A percentile compares a stretch with the other conserved stretches of the same genome.
phyloP scores from a whole-genome alignment of 2,888 invertebrate species.

The Argyresthia albistria region DNA sequence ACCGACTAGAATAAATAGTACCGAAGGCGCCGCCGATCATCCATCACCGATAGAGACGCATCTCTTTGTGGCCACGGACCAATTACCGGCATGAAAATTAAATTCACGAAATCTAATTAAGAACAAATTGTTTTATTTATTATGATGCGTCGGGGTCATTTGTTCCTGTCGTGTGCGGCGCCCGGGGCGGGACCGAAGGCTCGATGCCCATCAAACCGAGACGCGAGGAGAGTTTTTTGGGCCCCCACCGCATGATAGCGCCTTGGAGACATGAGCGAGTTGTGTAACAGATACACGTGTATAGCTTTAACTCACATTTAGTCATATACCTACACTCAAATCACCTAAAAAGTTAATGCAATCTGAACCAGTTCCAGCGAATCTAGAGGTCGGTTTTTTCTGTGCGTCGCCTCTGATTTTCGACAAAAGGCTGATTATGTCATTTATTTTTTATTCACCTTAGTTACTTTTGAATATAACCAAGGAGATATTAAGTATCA shows the following conservation, averaged over 20 bases:
- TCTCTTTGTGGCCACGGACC: conserved; percentile 69
- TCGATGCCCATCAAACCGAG: neutral
- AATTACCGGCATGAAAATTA: conserved; percentile 72
- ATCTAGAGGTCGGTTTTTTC: too few species aligned
- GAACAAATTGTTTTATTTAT: conserved; percentile 73
- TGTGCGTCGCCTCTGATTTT: too few species aligned
- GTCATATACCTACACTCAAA: too few species aligned
- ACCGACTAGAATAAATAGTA: conserved; percentile 60
- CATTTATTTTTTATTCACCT: too few species aligned
- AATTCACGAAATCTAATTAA: conserved; percentile 74
- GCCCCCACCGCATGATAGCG: neutral
- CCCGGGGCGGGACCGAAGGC: conserved; percentile 47
- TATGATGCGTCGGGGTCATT: conserved; percentile 70
- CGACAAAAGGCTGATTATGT: too few species aligned
- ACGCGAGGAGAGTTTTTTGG: neutral
- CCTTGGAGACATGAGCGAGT: conserved; percentile 5
- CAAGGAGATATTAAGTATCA: too few species aligned
- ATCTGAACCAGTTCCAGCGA: too few species aligned
- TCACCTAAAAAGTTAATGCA: too few species aligned
- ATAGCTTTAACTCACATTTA: too few species aligned
- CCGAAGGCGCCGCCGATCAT: conserved; percentile 61
- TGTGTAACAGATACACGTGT: conserved; percentile 28
- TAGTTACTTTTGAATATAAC: too few species aligned
- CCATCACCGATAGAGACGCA: conserved; percentile 64
- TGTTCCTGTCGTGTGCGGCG: conserved; percentile 65